These are phyloP conservation scores for Pseudoips prasinana DNA, from an alignment of 2,888 invertebrate genomes.

Conservation along the genomic window DNA sequence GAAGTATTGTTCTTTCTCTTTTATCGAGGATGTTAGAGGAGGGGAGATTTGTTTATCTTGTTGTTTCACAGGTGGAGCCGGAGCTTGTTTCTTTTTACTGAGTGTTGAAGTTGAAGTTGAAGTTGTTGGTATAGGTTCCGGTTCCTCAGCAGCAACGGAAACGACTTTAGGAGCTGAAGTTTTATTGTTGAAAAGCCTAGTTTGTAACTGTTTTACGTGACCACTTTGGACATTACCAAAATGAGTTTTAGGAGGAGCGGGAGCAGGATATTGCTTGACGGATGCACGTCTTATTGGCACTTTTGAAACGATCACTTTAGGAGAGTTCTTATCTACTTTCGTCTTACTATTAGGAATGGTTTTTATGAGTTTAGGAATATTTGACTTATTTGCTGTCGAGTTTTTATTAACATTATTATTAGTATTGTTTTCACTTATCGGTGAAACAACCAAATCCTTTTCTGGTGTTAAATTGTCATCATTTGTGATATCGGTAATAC, in stretches of 20 bases:
- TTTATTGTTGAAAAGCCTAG: slow-evolving; percentile 63
- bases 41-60: slow-evolving; percentile 43
- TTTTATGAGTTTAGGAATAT: slow-evolving; percentile 69
- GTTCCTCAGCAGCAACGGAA: slow-evolving; percentile 23
- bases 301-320: slow-evolving; percentile 65
- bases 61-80: slow-evolving; percentile 48
- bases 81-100: slow-evolving; percentile 63
- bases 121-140: slow-evolving; percentile 57
- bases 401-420: slow-evolving; percentile 13
- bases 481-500: slow-evolving; percentile 1
- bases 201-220: slow-evolving; percentile 73
- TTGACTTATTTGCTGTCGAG: slow-evolving; percentile 48
- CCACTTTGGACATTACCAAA: slow-evolving; percentile 74
- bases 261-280: slow-evolving; percentile 65
- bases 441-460: slow-evolving; percentile 1
- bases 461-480: slow-evolving; percentile 3
- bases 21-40: slow-evolving; percentile 30
- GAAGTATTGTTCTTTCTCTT: slow-evolving; percentile 73
- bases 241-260: slow-evolving; percentile 70
- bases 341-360: slow-evolving; percentile 49
- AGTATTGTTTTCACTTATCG: slow-evolving; percentile 10
- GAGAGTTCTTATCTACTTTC: slow-evolving; percentile 56
- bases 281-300: slow-evolving; percentile 67
- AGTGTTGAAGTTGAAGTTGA: slow-evolving; percentile 37
- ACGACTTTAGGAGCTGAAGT: slow-evolving; percentile 30